Percentiles rank a stretch among this genome's conserved stretches.
These are phyloP conservation scores for Hydractinia symbiolongicarpus DNA, from an alignment of 30 jellyfish, hydroid and myxozoan species.

Conservation along the genomic window DNA sequence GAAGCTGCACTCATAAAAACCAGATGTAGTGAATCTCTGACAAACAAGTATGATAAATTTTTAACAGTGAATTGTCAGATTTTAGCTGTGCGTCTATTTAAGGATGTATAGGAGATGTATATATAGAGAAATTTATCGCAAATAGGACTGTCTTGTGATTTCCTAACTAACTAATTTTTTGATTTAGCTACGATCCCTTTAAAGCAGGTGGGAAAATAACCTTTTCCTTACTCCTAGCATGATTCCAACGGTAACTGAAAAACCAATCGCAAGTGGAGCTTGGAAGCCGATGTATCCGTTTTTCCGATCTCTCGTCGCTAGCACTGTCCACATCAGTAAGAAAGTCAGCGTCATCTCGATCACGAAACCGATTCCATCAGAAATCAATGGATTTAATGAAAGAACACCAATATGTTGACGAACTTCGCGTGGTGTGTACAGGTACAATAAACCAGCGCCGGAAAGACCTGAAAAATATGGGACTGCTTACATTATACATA, in stretches of 20 bases:
- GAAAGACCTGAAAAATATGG: slow-evolving; percentile 5
- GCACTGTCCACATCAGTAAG: not conserved
- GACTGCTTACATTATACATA: not conserved
- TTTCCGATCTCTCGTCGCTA: not conserved
- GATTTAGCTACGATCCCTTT: too few species aligned
- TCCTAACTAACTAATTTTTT: too few species aligned
- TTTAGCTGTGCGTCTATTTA: too few species aligned
- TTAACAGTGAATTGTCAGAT: too few species aligned
- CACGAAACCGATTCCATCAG: slow-evolving; percentile 16
- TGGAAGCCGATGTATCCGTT: not conserved
- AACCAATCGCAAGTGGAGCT: slow-evolving; percentile 10
- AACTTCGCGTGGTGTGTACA: slow-evolving; percentile 11
- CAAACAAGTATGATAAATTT: too few species aligned
- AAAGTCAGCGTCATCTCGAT: slow-evolving; percentile 11
- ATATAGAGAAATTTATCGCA: too few species aligned
- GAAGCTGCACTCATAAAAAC: too few species aligned
- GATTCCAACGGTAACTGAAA: slow-evolving; percentile 3
- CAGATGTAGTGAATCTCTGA: too few species aligned
- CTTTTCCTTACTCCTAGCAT: slow-evolving; percentile 7
- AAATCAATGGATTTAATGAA: not conserved
- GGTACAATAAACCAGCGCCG: slow-evolving; percentile 19
- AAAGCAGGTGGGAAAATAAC: too few species aligned
- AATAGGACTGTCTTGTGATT: too few species aligned
- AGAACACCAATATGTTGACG: slow-evolving; percentile 13
- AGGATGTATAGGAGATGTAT: too few species aligned